These are phyloP conservation scores for Micropterix aruncella DNA, from an alignment of 2,888 invertebrate species.

Conservation along the genomic window DNA sequence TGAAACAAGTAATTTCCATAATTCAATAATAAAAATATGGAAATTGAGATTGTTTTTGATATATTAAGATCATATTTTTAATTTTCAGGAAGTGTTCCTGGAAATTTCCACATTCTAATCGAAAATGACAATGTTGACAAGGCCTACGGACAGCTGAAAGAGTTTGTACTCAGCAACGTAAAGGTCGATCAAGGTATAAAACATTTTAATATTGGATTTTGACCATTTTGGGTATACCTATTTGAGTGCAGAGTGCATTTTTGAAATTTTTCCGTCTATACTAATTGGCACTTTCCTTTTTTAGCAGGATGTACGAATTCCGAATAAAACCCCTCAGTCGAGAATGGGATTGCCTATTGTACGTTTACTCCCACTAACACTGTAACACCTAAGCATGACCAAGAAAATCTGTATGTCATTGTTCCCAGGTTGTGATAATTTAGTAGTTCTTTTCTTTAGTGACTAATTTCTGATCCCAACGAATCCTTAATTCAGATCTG, in stretches of 20 bases:
- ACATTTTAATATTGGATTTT: not conserved
- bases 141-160: conserved; percentile 61
- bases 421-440: too few relatives aligned
- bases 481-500: too few relatives aligned
- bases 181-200: conserved; percentile 34
- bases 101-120: conserved; percentile 73
- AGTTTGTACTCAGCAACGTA: conserved; percentile 51
- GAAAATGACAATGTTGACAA: conserved; percentile 70
- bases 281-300: not conserved
- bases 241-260: too few relatives aligned
- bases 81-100: conserved; percentile 39
- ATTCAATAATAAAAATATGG: too few relatives aligned
- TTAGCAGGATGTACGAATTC: not conserved
- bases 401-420: too few relatives aligned
- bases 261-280: too few relatives aligned
- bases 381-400: not conserved
- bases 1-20: too few relatives aligned
- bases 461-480: too few relatives aligned
- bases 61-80: too few relatives aligned
- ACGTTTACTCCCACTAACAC: not conserved
- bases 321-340: not conserved
- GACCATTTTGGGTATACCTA: too few relatives aligned
- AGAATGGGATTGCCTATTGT: not conserved
- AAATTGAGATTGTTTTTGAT: too few relatives aligned
- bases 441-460: too few relatives aligned